These are phyloP conservation scores for Microcebus ravelobensis DNA, from an alignment of 2,113 vertebrate species.

Conservation along the genomic window DNA sequence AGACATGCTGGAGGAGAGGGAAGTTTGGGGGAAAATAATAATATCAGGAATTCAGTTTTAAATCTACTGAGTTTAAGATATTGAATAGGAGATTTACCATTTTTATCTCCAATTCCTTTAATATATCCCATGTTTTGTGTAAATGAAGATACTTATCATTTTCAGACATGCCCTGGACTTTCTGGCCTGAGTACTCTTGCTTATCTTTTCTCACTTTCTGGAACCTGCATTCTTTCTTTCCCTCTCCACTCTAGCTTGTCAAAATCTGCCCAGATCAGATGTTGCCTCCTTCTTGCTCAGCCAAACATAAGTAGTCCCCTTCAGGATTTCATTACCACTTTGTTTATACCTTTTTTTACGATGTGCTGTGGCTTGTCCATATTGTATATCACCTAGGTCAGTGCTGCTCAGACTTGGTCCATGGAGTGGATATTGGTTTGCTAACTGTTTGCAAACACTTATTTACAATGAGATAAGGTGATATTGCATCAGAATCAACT, in stretches of 20 bases:
- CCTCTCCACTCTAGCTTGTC: background rate
- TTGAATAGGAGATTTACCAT: background rate
- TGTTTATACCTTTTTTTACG: background rate
- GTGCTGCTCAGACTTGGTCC: background rate
- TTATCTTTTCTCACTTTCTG: background rate
- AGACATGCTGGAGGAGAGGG: background rate
- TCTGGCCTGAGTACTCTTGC: background rate
- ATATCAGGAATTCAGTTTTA: background rate
- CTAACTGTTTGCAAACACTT: background rate
- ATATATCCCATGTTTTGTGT: background rate
- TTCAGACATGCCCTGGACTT: background rate
- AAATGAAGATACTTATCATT: background rate
- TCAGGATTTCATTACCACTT: background rate
- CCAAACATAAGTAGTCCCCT: background rate
- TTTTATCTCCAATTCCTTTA: background rate
- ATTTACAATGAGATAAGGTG: background rate
- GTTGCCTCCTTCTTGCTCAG: background rate
- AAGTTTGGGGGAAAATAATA: background rate
- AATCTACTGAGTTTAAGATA: background rate
- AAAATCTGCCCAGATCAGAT: background rate
- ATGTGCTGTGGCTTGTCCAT: accelerated
- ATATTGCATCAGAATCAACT: background rate
- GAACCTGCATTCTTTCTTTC: background rate
- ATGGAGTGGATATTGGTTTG: background rate
- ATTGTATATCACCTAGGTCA: background rate